Conservation (phyloP, 2,113 vertebrate genomes). For the Calidris pugnax region DNA sequence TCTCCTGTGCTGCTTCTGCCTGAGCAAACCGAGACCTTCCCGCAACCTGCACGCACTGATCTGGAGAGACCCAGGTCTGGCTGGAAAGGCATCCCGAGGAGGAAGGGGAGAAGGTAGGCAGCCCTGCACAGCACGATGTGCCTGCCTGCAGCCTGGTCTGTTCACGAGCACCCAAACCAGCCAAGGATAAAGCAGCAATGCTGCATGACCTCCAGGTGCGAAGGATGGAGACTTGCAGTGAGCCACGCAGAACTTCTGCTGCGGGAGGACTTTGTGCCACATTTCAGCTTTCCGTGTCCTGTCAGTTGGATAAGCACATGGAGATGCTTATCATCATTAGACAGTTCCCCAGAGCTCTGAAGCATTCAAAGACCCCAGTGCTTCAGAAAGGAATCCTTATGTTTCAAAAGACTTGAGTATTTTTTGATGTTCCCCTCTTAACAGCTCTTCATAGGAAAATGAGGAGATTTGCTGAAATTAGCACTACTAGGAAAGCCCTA, state of each 20-base stretch:
- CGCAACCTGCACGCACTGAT: neutral
- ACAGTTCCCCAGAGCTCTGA: neutral
- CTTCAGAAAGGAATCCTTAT: neutral
- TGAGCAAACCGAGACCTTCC: neutral
- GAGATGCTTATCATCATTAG: neutral
- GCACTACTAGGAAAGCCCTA: neutral
- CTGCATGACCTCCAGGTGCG: rapidly evolving
- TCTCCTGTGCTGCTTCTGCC: neutral
- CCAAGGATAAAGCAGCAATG: neutral
- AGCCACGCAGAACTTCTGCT: neutral
- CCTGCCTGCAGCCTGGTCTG: neutral
- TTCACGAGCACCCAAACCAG: neutral
- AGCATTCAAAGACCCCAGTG: neutral
- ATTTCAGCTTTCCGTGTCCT: neutral
- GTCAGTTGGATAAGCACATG: neutral
- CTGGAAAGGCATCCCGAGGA: neutral
- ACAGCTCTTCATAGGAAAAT: neutral
- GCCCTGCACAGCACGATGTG: neutral
- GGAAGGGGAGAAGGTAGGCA: neutral
- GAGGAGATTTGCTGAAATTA: neutral
- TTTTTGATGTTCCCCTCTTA: neutral
- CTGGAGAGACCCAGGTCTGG: neutral
- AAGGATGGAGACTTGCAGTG: neutral
- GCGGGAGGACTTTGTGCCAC: neutral
- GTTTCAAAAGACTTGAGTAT: neutral